phyloP scores from a whole-genome alignment of 1,140 invertebrate species.

The Drosophila guanche region DNA sequence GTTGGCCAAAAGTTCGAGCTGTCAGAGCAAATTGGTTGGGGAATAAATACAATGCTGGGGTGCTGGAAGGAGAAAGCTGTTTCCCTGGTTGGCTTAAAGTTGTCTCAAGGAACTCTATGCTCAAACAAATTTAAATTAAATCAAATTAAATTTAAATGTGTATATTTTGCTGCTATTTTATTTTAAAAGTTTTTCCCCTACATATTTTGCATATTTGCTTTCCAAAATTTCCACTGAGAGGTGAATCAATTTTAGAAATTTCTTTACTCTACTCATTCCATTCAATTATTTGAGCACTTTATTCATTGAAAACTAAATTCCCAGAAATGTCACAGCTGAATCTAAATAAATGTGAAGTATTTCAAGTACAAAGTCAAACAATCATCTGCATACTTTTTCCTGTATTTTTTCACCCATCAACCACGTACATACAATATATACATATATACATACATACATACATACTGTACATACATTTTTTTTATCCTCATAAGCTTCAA shows the following conservation, averaged over 20 bases:
- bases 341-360: constrained; percentile 56
- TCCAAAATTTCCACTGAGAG: no score
- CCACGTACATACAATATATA: no score
- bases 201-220: not conserved
- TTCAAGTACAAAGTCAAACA: constrained; percentile 35
- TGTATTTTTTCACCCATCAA: no score
- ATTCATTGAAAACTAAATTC: constrained; percentile 32
- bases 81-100: constrained; percentile 5
- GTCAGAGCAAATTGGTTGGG: constrained; percentile 38
- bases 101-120: not conserved
- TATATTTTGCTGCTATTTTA: not conserved
- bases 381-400: not conserved
- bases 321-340: constrained; percentile 37
- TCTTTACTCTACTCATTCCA: constrained; percentile 9
- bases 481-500: constrained; percentile 18
- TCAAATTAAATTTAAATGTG: not conserved
- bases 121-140: no score
- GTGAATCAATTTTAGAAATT: no score
- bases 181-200: constrained; percentile 1
- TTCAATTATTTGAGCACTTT: constrained; percentile 30
- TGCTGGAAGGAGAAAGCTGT: constrained; percentile 13
- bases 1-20: constrained; percentile 22
- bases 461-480: no score
- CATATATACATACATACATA: constrained; percentile 5
- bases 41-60: constrained; percentile 5